phyloP scores from a whole-genome alignment of 53 echinoderm and acorn worm species.

The Apostichopus leukothele region DNA sequence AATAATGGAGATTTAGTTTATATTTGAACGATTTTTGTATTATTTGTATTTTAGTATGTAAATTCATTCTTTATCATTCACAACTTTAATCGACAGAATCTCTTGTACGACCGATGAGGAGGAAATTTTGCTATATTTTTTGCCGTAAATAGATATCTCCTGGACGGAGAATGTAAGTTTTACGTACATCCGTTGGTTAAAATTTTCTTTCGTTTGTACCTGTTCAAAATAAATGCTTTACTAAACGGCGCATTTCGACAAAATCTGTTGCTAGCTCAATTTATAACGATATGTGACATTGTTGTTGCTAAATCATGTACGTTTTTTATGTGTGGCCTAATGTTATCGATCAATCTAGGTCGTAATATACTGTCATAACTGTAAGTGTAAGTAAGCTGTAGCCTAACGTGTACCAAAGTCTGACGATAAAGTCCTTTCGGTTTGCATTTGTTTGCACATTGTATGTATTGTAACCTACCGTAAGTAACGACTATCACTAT shows the following conservation, averaged over 20 bases:
- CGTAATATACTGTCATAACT: too few relatives aligned
- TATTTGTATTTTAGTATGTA: background rate
- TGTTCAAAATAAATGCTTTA: background rate
- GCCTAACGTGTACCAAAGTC: too few relatives aligned
- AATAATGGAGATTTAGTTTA: too few relatives aligned
- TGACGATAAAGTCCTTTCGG: too few relatives aligned
- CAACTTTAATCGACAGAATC: background rate
- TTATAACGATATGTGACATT: background rate
- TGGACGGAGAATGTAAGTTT: background rate
- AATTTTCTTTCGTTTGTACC: background rate
- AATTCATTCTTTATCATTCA: constrained; percentile 26
- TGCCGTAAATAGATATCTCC: background rate
- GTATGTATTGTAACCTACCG: too few relatives aligned
- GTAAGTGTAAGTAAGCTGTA: too few relatives aligned
- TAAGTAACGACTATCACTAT: too few relatives aligned
- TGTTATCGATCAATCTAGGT: background rate
- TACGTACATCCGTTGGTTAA: background rate
- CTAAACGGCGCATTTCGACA: background rate
- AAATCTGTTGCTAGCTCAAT: background rate
- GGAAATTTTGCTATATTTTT: constrained; percentile 19
- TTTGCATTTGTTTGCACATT: too few relatives aligned
- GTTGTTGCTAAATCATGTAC: background rate
- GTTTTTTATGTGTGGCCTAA: background rate
- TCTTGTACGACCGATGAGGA: background rate
- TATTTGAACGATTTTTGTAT: background rate